Conservation (phyloP, 2,113 vertebrate genomes). For the Dolichotis patagonum region DNA sequence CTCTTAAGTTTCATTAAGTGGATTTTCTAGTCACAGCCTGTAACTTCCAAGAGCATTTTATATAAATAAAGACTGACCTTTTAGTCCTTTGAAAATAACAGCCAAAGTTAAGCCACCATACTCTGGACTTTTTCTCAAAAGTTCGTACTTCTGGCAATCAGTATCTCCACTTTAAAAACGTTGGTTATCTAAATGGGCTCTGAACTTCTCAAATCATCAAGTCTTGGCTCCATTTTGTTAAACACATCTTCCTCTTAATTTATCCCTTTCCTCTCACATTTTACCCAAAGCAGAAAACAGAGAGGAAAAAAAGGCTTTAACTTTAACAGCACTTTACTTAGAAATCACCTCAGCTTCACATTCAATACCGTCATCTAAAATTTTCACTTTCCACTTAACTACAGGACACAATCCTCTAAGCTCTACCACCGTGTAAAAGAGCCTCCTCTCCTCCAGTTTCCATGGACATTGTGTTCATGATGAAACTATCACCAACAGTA, state of each 20-base stretch:
- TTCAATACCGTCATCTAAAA: neutral
- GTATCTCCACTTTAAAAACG: neutral
- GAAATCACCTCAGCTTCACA: too few relatives aligned
- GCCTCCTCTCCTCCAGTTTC: neutral
- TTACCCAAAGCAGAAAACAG: neutral
- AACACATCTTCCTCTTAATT: neutral
- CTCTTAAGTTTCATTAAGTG: neutral
- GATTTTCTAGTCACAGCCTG: neutral
- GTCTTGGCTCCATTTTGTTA: neutral
- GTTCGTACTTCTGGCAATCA: too few relatives aligned
- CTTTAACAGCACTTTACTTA: neutral
- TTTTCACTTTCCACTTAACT: too few relatives aligned
- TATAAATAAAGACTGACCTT: neutral
- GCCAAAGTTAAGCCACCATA: neutral
- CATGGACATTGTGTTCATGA: neutral
- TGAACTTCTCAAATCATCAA: neutral
- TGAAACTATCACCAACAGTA: fast-evolving
- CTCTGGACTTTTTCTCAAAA: neutral
- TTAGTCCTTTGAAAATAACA: neutral
- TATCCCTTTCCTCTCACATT: neutral
- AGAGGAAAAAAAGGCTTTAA: neutral
- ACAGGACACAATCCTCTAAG: neutral
- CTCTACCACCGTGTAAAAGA: too few relatives aligned
- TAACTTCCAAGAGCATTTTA: neutral
- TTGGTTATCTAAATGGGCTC: neutral